Evolutionary conservation across 1,140 invertebrate species (phyloP).

Genomic region (Subanguina moxae): DNA sequence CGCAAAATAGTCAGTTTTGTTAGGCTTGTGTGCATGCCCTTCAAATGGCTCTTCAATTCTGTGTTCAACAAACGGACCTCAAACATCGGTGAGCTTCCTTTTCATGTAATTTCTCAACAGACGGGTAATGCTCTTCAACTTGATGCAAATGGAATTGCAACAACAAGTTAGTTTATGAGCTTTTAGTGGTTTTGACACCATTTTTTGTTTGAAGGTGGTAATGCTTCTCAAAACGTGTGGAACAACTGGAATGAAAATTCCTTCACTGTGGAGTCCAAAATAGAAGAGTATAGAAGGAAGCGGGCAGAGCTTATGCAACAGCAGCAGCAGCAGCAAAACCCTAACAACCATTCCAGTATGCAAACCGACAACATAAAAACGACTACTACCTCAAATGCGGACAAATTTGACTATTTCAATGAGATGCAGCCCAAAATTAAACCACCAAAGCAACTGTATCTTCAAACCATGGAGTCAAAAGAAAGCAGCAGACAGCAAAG

Average conservation of each 20-base stretch:
- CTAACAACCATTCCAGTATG: neutral
- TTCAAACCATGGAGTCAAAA: neutral
- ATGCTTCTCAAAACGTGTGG: no score
- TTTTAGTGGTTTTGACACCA: no score
- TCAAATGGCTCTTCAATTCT: neutral
- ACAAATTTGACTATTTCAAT: conserved; percentile 23
- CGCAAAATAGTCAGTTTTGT: neutral
- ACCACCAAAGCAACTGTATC: conserved; percentile 27
- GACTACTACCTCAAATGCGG: no score
- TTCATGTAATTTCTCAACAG: neutral
- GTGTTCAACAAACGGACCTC: neutral
- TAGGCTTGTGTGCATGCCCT: neutral
- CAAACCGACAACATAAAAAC: no score
- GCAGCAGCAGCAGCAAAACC: conserved; percentile 13
- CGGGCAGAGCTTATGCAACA: neutral
- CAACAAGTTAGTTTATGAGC: neutral
- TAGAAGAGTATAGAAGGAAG: conserved; percentile 33
- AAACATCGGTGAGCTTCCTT: conserved; percentile 40
- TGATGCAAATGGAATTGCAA: neutral
- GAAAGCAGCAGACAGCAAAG: conserved; percentile 10
- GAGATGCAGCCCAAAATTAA: conserved; percentile 36
- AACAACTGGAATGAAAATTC: conserved; percentile 23
- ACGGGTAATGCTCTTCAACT: neutral
- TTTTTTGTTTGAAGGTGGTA: no score
- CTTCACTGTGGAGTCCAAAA: conserved; percentile 28